A percentile compares a stretch with the other conserved stretches of the same genome.
These are phyloP conservation scores for Monodelphis domestica DNA, from an alignment of 2,797 vertebrate species.

Conservation along the genomic window DNA sequence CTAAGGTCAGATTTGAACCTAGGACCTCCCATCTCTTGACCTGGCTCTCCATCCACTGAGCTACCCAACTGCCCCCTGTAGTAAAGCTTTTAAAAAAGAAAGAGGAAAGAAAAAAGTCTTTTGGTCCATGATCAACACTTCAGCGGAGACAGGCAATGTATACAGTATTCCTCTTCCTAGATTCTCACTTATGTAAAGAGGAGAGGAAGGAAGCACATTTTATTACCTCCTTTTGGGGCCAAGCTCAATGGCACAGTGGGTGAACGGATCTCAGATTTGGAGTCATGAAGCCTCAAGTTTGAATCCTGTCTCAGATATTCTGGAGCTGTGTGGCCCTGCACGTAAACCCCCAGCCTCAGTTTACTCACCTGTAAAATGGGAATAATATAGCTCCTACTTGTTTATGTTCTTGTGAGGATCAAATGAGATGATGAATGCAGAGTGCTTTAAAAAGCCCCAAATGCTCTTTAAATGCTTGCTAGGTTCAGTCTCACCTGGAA, in stretches of 20 bases:
- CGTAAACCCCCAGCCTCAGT: neutral
- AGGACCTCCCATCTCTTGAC: too few species aligned
- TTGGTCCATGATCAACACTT: neutral
- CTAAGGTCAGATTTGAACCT: too few species aligned
- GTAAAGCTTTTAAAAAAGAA: neutral
- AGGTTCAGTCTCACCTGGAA: neutral
- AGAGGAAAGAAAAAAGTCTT: neutral
- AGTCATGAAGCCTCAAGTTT: neutral
- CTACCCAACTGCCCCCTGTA: too few species aligned
- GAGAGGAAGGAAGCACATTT: neutral
- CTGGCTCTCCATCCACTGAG: too few species aligned
- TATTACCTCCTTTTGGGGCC: neutral
- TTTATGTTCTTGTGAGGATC: neutral
- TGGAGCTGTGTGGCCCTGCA: neutral
- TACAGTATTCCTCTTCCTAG: neutral
- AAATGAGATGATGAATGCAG: slow-evolving; percentile 25
- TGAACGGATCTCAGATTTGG: neutral
- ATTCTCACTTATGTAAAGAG: neutral
- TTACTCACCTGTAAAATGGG: neutral
- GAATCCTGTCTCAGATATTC: neutral
- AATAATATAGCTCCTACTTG: neutral
- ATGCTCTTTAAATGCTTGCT: slow-evolving; percentile 2
- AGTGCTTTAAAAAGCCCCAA: slow-evolving; percentile 19
- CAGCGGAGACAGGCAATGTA: neutral
- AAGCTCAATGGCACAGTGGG: neutral